These are phyloP conservation scores for Lithobates pipiens DNA, from an alignment of 2,797 vertebrate species.

Conservation along the genomic window DNA sequence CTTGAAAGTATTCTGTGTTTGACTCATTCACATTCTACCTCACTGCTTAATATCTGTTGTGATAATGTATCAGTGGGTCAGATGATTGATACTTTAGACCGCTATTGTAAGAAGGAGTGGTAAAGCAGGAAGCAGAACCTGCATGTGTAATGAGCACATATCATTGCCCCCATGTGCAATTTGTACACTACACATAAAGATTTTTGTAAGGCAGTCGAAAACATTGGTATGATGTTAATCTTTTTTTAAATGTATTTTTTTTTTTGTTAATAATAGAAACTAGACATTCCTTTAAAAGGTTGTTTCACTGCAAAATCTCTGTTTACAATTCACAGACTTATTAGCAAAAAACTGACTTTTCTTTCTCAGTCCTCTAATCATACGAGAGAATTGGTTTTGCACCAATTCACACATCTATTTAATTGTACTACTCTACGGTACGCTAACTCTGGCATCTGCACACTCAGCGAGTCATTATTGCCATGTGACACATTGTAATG, in stretches of 20 bases:
- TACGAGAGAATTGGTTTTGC: slow-evolving; percentile 48
- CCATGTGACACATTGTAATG: slow-evolving; percentile 36
- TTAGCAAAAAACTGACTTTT: slow-evolving; percentile 14
- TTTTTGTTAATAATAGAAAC: background rate
- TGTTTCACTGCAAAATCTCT: background rate
- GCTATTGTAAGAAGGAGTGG: no score
- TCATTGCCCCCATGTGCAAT: background rate
- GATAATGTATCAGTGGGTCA: no score
- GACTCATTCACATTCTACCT: no score
- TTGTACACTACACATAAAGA: background rate
- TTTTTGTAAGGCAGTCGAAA: background rate
- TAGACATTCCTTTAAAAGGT: background rate
- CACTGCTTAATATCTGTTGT: no score
- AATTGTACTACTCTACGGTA: slow-evolving; percentile 41
- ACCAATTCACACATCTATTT: slow-evolving; percentile 50
- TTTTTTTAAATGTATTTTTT: background rate
- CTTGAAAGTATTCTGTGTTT: no score
- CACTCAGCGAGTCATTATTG: slow-evolving; percentile 33
- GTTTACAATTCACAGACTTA: slow-evolving; percentile 26
- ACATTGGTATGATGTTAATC: background rate
- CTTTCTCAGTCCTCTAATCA: slow-evolving; percentile 22
- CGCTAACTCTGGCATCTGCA: slow-evolving; percentile 43
- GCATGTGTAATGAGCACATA: no score
- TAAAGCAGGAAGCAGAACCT: no score
- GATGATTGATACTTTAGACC: no score